phyloP scores from a whole-genome alignment of 2,113 vertebrate species.

The Butorides virescens region DNA sequence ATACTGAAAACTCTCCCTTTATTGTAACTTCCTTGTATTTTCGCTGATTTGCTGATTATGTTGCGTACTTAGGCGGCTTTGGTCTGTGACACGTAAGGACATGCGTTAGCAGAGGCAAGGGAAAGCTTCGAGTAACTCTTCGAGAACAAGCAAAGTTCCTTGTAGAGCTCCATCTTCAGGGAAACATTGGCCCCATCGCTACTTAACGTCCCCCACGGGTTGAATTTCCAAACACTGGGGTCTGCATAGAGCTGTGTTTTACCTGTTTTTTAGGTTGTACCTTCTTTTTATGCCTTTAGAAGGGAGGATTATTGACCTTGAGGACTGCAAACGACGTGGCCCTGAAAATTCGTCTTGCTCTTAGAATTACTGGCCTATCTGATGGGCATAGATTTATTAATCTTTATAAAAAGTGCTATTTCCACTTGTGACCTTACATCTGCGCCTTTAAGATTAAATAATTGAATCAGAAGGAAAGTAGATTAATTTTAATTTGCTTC shows the following conservation, averaged over 20 bases:
- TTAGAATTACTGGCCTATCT: not conserved
- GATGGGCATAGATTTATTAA: not conserved
- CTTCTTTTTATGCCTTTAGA: not conserved
- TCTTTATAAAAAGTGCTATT: not conserved
- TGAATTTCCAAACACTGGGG: not conserved
- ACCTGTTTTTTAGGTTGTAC: too few relatives aligned
- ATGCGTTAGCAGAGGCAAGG: not conserved
- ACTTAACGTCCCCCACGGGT: not conserved
- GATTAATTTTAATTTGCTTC: not conserved
- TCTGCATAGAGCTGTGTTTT: not conserved
- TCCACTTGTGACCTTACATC: not conserved
- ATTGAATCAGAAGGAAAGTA: not conserved
- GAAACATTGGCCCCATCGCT: not conserved
- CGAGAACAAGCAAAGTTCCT: not conserved
- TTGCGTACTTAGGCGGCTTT: too few relatives aligned
- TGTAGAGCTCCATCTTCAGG: not conserved
- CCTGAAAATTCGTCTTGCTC: not conserved
- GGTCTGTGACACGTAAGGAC: too few relatives aligned
- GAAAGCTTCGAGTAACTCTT: too few relatives aligned
- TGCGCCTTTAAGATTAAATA: not conserved
- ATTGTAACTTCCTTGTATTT: not conserved
- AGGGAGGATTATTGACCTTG: not conserved
- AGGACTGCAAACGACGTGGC: not conserved
- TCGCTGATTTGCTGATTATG: not conserved
- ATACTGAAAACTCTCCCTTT: not conserved